Conservation (phyloP, 2,113 vertebrate species). For the Dendropsophus ebraccatus region DNA sequence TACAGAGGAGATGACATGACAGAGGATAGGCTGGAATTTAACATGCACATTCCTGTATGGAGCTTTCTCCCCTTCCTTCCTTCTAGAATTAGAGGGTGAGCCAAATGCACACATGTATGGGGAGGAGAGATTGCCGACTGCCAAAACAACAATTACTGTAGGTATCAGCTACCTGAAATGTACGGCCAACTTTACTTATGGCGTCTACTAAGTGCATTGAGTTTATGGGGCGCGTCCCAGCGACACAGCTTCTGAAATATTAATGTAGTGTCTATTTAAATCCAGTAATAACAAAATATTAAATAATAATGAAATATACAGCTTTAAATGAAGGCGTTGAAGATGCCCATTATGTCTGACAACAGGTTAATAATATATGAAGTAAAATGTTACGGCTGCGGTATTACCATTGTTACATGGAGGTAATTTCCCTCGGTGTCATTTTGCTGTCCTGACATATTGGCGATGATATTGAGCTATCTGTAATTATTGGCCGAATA, state of each 20-base stretch:
- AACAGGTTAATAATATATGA: slow-evolving; percentile 1
- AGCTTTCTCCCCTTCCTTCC: too few species aligned
- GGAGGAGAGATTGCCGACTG: too few species aligned
- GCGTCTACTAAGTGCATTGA: neutral
- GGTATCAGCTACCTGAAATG: too few species aligned
- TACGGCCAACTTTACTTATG: too few species aligned
- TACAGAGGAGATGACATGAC: too few species aligned
- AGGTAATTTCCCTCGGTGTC: neutral
- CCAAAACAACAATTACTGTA: too few species aligned
- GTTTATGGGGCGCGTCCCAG: neutral
- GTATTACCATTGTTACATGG: neutral
- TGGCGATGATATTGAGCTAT: neutral
- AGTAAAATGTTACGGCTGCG: slow-evolving; percentile 5
- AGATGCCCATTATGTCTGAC: slow-evolving; percentile 5
- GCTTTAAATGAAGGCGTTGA: neutral
- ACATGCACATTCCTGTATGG: too few species aligned
- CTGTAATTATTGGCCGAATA: slow-evolving; percentile 22
- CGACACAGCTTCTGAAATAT: neutral
- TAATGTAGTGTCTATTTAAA: neutral
- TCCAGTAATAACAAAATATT: neutral
- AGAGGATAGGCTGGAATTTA: too few species aligned
- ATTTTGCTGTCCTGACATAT: neutral
- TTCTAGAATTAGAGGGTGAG: too few species aligned
- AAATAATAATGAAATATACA: neutral
- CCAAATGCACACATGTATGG: too few species aligned